Conservation (phyloP, 1,140 invertebrate species). For the Zaprionus tsacasi region DNA sequence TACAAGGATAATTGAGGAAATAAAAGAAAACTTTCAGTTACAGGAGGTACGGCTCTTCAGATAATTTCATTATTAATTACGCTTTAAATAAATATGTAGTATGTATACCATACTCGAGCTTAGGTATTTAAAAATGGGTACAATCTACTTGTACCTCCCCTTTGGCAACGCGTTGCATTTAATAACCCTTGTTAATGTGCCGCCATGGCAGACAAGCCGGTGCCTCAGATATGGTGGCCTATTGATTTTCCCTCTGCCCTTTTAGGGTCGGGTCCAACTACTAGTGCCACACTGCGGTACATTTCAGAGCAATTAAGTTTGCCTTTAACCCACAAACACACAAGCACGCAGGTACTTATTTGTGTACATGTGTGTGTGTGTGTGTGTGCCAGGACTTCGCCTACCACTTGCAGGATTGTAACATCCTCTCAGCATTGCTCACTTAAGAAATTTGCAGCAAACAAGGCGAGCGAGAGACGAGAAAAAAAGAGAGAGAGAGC, state of each 20-base stretch:
- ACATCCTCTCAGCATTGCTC: constrained; percentile 16
- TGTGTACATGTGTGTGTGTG: background rate
- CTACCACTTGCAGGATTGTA: constrained; percentile 70
- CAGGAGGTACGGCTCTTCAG: background rate
- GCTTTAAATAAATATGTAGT: background rate
- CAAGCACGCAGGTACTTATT: constrained; percentile 14
- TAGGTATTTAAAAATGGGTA: background rate
- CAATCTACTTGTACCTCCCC: no score
- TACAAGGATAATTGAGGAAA: background rate
- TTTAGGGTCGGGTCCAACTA: constrained; percentile 17
- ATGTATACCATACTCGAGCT: background rate
- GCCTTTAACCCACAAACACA: constrained; percentile 65
- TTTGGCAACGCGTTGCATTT: background rate
- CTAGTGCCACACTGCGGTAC: constrained; percentile 7
- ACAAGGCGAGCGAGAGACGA: background rate
- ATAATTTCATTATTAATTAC: background rate
- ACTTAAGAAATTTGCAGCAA: constrained; percentile 6
- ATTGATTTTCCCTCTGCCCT: constrained; percentile 69
- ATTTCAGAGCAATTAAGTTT: constrained; percentile 63
- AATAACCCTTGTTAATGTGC: background rate
- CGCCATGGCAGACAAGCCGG: constrained; percentile 4
- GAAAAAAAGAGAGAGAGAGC: background rate
- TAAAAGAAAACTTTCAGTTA: background rate
- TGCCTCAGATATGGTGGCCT: constrained; percentile 30
- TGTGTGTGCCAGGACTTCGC: constrained; percentile 36